Conservation (phyloP, 1,140 invertebrate species). For the Oryctes rhinoceros region DNA sequence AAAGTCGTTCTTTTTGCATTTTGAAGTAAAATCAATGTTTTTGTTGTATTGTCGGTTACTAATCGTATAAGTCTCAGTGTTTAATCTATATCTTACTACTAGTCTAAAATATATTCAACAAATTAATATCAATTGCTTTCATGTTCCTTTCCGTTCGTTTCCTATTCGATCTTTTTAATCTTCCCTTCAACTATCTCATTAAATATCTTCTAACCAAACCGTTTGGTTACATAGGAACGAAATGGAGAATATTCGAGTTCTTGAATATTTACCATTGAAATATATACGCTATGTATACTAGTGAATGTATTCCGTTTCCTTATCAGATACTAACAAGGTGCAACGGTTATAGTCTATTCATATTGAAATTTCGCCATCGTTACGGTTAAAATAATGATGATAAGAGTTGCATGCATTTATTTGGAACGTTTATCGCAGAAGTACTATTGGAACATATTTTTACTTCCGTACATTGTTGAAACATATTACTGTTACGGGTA, state of each 20-base stretch:
- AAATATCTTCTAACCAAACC: not conserved
- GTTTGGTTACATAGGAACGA: not conserved
- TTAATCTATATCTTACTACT: no score
- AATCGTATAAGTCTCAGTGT: no score
- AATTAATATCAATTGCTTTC: no score
- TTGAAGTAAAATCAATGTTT: no score
- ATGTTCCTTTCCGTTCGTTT: no score
- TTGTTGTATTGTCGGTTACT: no score
- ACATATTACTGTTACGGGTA: slow-evolving; percentile 11
- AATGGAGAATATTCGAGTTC: not conserved
- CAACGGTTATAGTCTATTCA: slow-evolving; percentile 37
- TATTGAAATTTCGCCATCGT: slow-evolving; percentile 35
- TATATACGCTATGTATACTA: not conserved
- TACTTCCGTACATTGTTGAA: slow-evolving; percentile 27
- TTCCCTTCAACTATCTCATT: not conserved
- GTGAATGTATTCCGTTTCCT: slow-evolving; percentile 31
- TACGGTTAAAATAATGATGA: slow-evolving; percentile 35
- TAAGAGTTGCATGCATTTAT: slow-evolving; percentile 16
- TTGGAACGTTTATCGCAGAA: slow-evolving; percentile 21
- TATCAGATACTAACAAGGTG: slow-evolving; percentile 36
- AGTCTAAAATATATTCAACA: no score
- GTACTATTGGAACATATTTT: slow-evolving; percentile 28
- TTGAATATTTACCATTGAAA: slow-evolving; percentile 9
- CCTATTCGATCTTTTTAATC: no score
- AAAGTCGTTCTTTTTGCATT: no score